Base-by-base conservation (phyloP, 1,140 invertebrate species). In the Drosophila bocqueti region DNA sequence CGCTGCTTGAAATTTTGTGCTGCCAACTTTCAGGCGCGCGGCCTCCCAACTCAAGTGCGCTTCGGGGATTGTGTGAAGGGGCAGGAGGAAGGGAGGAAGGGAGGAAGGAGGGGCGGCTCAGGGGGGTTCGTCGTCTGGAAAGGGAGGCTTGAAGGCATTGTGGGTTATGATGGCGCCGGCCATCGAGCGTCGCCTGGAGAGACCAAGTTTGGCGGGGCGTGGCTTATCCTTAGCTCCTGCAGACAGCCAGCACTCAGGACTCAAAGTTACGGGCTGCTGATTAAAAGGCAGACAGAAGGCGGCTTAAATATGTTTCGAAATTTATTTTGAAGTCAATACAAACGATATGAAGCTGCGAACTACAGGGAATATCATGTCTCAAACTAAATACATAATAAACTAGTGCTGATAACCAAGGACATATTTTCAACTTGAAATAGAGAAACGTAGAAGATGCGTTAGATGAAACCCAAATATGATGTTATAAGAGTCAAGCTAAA, bases 121-220 rank as follows among this genome's bases (percentile, higher is more conserved):
- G 13, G 24, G 16, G 29, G 21, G n/a, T 13, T 18, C 18, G 34
- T 2, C 24, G 26, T 50, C 47, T 49, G 34, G 47, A 26, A 13
- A 21, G 43, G 46, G 67, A n/a, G 55, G 46, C 29, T 55, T 77
- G 66, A 45, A 72, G 84, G 83, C 83, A 64, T 57, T 76, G 76
- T 76, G 87, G 80, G 83, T 77, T 83, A 80, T 86, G 83, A 77
- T 87, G 84, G 80, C 83, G 81, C 84, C 80, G 84, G 67, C 84
- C 84, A 86, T 83, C 83, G 66, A 83, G 74, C 69, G 46, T 59
- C 68, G 69, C 67, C 69, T 79, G 76, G n/a, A 73, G 64, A 66
- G 62, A 54, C 62, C 54, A 55, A 52, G 43, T 78, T 83, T 60
- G 62, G 66, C 76, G 45, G 62, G 47, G n/a, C 31, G 54, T 50